Conservation (phyloP, 2,797 vertebrate species). For the Typhlichthys eigenmanni region DNA sequence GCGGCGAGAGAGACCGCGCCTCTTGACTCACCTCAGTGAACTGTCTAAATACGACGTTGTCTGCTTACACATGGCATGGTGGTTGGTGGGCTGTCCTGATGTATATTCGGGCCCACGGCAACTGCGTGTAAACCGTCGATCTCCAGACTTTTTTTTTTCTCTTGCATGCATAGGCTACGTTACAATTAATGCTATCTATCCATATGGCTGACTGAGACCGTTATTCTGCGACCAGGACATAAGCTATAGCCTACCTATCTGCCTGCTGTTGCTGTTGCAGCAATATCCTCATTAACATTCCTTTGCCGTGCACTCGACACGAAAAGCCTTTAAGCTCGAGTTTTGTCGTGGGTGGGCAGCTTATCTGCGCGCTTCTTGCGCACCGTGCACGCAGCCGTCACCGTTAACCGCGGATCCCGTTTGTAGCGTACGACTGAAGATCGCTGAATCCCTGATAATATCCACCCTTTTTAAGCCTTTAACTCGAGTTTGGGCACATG, state of each 20-base stretch:
- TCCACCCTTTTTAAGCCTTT: conserved; percentile 14
- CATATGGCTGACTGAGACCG: conserved; percentile 25
- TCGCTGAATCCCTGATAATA: conserved; percentile 17
- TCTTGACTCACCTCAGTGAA: too few species aligned
- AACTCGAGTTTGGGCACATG: conserved; percentile 34
- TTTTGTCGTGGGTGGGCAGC: conserved; percentile 62
- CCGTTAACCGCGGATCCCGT: conserved; percentile 28
- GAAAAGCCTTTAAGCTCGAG: conserved; percentile 25
- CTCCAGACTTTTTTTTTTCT: too few species aligned
- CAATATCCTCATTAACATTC: conserved; percentile 79
- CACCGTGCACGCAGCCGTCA: conserved; percentile 37
- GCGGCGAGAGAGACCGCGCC: too few species aligned
- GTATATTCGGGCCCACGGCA: too few species aligned
- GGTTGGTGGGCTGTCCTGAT: too few species aligned
- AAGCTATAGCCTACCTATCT: conserved; percentile 20
- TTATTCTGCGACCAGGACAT: conserved; percentile 40
- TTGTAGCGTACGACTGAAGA: neutral
- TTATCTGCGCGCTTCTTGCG: conserved; percentile 57
- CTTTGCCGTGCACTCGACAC: conserved; percentile 56
- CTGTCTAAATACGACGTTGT: too few species aligned
- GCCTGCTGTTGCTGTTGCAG: conserved; percentile 60
- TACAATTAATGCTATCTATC: conserved; percentile 37
- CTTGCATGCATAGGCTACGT: too few species aligned
- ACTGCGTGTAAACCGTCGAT: conserved; percentile 23
- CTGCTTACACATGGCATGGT: too few species aligned